These are phyloP conservation scores for Toxotes chatareus DNA, from an alignment of 2,113 vertebrate species.

Conservation along the genomic window DNA sequence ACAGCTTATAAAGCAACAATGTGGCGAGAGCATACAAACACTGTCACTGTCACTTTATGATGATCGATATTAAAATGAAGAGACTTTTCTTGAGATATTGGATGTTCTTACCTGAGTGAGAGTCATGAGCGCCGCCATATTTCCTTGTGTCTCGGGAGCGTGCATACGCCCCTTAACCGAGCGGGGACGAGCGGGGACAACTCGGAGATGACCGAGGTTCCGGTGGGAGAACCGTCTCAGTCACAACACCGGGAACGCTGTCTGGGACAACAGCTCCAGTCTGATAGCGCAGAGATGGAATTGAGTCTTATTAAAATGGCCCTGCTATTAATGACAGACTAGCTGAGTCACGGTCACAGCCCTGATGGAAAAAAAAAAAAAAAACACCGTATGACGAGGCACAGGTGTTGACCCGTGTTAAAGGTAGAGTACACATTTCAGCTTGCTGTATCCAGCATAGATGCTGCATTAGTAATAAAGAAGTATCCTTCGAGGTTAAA, in stretches of 20 bases:
- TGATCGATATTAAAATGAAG: rapidly evolving
- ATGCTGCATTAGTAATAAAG: no score
- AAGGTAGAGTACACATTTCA: no score
- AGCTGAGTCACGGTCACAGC: background rate
- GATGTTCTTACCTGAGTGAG: slow-evolving; percentile 88
- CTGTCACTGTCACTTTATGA: background rate
- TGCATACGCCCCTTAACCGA: slow-evolving; percentile 68
- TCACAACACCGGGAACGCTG: background rate
- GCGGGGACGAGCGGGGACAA: slow-evolving; percentile 55
- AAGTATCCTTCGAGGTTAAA: no score
- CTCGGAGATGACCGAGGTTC: slow-evolving; percentile 16
- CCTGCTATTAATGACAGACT: background rate
- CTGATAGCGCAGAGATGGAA: background rate
- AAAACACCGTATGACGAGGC: background rate
- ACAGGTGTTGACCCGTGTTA: no score
- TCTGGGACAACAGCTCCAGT: background rate
- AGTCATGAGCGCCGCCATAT: slow-evolving; percentile 94
- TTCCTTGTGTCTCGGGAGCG: slow-evolving; percentile 85
- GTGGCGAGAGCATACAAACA: no score
- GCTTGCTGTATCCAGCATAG: no score
- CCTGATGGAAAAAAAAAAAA: background rate
- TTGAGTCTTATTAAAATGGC: background rate
- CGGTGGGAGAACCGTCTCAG: background rate
- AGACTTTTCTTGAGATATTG: slow-evolving; percentile 49
- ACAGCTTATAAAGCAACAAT: no score